phyloP scores from a whole-genome alignment of 2,797 vertebrate species.

The Echeneis naucrates region DNA sequence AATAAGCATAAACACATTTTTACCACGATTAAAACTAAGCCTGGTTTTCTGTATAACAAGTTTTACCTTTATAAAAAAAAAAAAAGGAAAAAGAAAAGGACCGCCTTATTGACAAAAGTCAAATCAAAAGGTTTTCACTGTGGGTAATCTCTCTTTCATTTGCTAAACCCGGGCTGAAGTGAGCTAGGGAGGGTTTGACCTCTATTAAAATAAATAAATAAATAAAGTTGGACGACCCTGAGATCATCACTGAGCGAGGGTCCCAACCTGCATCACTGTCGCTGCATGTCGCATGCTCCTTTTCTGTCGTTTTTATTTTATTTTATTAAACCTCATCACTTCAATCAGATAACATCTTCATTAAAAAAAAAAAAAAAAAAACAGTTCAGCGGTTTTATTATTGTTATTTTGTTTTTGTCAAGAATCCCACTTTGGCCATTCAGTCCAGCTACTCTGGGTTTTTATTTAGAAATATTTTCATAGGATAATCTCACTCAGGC shows the following conservation, averaged over 20 bases:
- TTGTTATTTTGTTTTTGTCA: not conserved
- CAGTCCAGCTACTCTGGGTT: slow-evolving; percentile 13
- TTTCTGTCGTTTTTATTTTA: not conserved
- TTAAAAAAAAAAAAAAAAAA: slow-evolving; percentile 25
- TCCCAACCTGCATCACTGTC: slow-evolving; percentile 12
- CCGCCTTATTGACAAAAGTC: not conserved
- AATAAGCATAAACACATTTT: too few relatives aligned
- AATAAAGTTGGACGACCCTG: not conserved
- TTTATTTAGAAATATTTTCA: slow-evolving; percentile 43
- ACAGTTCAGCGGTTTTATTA: not conserved
- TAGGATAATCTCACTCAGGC: slow-evolving; percentile 14
- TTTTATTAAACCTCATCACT: slow-evolving; percentile 12
- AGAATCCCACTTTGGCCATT: slow-evolving; percentile 10
- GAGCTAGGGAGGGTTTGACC: not conserved
- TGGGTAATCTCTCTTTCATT: not conserved
- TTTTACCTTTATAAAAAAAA: not conserved
- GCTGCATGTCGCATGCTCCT: not conserved
- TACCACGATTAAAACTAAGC: slow-evolving; percentile 7
- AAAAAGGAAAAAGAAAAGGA: too few relatives aligned
- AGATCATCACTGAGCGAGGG: slow-evolving; percentile 15
- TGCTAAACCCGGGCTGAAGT: not conserved
- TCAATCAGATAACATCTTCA: not conserved
- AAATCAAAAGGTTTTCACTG: not conserved
- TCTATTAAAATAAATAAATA: too few relatives aligned
- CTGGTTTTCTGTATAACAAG: not conserved